These are phyloP conservation scores for Acanthoscelides obtectus DNA, from an alignment of 2,888 invertebrate species.

Conservation along the genomic window DNA sequence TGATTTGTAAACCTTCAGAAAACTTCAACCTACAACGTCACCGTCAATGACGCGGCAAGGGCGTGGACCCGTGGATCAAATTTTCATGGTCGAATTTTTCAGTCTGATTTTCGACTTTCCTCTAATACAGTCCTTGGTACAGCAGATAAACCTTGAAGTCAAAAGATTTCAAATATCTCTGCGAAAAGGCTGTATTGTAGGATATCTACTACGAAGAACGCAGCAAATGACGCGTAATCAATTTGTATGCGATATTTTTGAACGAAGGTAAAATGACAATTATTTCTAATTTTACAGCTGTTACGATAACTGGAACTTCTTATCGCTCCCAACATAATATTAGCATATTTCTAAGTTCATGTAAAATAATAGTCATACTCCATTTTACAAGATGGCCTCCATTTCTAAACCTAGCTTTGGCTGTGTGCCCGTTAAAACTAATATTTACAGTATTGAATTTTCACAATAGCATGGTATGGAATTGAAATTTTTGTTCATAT, in stretches of 20 bases:
- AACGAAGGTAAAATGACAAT: constrained; percentile 31
- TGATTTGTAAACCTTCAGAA: constrained; percentile 2
- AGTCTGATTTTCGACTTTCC: background rate
- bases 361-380: background rate
- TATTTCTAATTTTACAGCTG: constrained; percentile 7
- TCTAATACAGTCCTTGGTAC: constrained; percentile 21
- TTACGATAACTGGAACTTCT: background rate
- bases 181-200: constrained; percentile 24
- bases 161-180: constrained; percentile 17
- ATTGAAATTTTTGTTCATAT: background rate
- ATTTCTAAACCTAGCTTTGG: constrained; percentile 24
- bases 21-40: constrained; percentile 14
- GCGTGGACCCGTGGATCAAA: constrained; percentile 11
- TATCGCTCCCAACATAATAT: constrained; percentile 37
- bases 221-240: constrained; percentile 32
- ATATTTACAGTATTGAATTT: background rate
- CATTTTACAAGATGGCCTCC: constrained; percentile 25
- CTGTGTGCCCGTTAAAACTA: constrained; percentile 27
- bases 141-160: constrained; percentile 14
- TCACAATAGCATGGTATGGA: background rate
- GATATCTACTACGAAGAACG: constrained; percentile 22
- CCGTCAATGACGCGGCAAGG: constrained; percentile 16
- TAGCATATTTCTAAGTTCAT: constrained; percentile 37
- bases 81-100: background rate
- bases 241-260: constrained; percentile 21